Evolutionary conservation across 2,888 invertebrate species (phyloP), one percentile per base, ranked within the genome.

Genomic region (Archips xylosteana): DNA sequence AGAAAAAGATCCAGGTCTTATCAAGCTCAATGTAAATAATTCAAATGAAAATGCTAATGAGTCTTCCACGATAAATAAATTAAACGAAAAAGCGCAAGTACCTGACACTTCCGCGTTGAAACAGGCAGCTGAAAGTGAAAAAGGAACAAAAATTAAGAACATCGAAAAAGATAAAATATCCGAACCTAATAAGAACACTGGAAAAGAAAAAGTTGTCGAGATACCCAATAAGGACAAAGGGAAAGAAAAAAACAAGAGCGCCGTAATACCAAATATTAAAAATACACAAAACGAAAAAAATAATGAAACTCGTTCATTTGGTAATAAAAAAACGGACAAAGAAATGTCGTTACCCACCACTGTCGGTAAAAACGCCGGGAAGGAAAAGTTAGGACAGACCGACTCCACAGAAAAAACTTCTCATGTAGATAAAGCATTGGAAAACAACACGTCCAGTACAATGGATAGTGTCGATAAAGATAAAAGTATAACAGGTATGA

Each of bases 111-210:
- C 68, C 12, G 49, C 70, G 12, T 15, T 34, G 5, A 70, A 65
- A 60, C 60, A 74, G 60, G 57, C 60, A 60, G 34, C 54, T 36
- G 59, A 65, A 23, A 69, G 23, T 5, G 64, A 65, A 15, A 74
- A 51, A 39, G 6, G n/a, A 59, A 59, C 62, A 15, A 63, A 47
- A 45, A 80, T 80, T n/a, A 80, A 81, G 76, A 76, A 57, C 32
- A 65, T 68, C 10, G 70, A 76, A 70, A 61, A 15, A 12, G 81
- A 82, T 3, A 83, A 83, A 47, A 80, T 79, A 70, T 65, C 65
- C 9, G 80, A 78, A 59, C 76, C 72, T 23, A 81, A 79, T 67
- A 81, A 77, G 75, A 74, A 84, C 32, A 84, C 79, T 72, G 63
- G 71, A n/a, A 82, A 80, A 69, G 83, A 80, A 32, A 80, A 72